These are phyloP conservation scores for Geophilus truncorum DNA, from an alignment of 2,888 invertebrate genomes.

Conservation along the genomic window DNA sequence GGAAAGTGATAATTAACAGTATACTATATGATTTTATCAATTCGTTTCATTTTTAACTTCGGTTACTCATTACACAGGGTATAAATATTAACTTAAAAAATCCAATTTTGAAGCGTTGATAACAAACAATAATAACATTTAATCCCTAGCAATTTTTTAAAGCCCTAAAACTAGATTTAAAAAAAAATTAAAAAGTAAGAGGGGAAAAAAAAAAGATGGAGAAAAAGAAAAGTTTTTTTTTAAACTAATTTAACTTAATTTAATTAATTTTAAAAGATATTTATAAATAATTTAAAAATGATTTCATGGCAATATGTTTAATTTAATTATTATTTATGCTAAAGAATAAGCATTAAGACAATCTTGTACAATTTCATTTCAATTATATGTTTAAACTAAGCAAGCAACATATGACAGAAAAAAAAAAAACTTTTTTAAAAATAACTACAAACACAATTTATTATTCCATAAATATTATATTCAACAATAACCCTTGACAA, in stretches of 20 bases:
- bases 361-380: too few species aligned
- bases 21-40: conserved; percentile 3
- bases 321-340: neutral
- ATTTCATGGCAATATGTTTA: neutral
- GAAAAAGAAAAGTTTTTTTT: neutral
- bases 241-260: too few species aligned
- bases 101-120: conserved; percentile 10
- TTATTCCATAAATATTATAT: neutral
- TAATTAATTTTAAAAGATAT: neutral
- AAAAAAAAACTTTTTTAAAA: neutral
- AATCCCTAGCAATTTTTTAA: neutral
- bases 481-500: neutral
- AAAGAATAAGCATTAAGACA: neutral
- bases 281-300: neutral
- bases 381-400: neutral
- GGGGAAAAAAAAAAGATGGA: conserved; percentile 12
- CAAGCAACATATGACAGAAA: neutral
- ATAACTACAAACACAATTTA: neutral
- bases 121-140: conserved; percentile 5
- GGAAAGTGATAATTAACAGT: conserved; percentile 12
- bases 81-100: conserved; percentile 3
- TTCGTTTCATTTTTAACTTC: neutral
- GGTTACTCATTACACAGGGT: neutral
- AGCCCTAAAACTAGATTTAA: neutral
- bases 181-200: neutral